phyloP scores from a whole-genome alignment of 1,140 invertebrate species.

The Tetraneura akinire region DNA sequence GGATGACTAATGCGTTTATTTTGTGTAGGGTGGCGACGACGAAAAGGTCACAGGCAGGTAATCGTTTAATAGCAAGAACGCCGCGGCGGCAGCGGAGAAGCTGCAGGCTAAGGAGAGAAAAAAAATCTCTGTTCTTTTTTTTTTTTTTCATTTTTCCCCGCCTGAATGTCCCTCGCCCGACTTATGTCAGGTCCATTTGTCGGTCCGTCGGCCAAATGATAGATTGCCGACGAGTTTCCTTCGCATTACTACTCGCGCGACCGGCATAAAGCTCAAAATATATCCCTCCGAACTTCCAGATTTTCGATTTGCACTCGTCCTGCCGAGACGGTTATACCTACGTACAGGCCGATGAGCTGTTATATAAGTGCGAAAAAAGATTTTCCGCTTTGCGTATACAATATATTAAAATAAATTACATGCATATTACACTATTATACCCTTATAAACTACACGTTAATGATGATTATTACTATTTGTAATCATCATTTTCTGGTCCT shows the following conservation, averaged over 20 bases:
- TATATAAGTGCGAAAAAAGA: neutral
- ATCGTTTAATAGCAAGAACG: constrained; percentile 17
- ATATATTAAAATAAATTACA: neutral
- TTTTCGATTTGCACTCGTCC: neutral
- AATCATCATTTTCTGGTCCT: constrained; percentile 23
- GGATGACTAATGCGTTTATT: constrained; percentile 47
- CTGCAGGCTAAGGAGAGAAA: neutral
- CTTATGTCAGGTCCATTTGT: constrained; percentile 39
- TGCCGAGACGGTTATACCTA: no score
- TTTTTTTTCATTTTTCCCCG: neutral
- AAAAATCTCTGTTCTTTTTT: neutral
- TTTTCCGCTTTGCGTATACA: neutral
- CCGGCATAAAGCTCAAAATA: constrained; percentile 30
- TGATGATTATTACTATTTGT: neutral
- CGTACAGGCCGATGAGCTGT: neutral
- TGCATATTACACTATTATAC: no score
- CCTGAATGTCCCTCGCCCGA: neutral
- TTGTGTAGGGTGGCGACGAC: constrained; percentile 33
- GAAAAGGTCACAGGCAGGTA: constrained; percentile 41
- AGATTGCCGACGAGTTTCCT: neutral
- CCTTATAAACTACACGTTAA: neutral
- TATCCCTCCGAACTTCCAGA: neutral
- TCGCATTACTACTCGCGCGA: neutral
- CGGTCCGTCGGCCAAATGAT: constrained; percentile 43
- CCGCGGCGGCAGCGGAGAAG: neutral